Evolutionary conservation across 1,140 invertebrate genomes (phyloP), one percentile per base, ranked within the genome.

Genomic region (Laodelphax striatellus): DNA sequence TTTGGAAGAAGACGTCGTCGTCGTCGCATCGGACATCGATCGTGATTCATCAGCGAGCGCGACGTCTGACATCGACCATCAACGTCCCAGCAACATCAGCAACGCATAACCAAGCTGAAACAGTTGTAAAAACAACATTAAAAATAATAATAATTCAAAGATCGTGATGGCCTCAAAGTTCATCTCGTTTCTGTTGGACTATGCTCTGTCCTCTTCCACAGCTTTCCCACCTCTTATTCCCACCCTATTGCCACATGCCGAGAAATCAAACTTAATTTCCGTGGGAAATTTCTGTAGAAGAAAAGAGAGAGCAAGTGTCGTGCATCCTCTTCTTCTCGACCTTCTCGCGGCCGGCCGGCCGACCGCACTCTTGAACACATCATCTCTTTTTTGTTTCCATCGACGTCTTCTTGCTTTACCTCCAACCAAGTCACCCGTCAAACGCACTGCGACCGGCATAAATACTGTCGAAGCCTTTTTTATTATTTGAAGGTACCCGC

Each of bases 181-280:
- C 46, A 50, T 50, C 46, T 50, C 46, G 46, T 50, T 50, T 50
- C 21, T 16, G 46, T 50, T 50, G 16, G 46, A 17, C 46, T 14
- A 14, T 1, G 8, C 46, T 13, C 34, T 38, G 34, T 38, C 34
- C 34, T 38, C 34, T 38, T 38, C 34, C 34, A 38, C 34, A 38
- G 34, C 34, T 38, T 38, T 38, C 34, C 34, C 34, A 38, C 34
- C 34, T 38, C 34, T 38, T 11, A 38, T 38, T 50, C 46, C 46
- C 46, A 19, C 16, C 21, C 21, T 50, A 50, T 50, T 50, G 46
- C 46, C 46, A 50, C 46, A 50, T 50, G 46, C 46, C 16, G 46
- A 50, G 46, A 58, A 58, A 58, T 58, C 56, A 58, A 58, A 58
- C 56, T 58, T 58, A 58, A 58, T 58, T 58, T 58, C 56, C 56